phyloP scores from a whole-genome alignment of 2,113 vertebrate genomes.

The Talpa occidentalis region DNA sequence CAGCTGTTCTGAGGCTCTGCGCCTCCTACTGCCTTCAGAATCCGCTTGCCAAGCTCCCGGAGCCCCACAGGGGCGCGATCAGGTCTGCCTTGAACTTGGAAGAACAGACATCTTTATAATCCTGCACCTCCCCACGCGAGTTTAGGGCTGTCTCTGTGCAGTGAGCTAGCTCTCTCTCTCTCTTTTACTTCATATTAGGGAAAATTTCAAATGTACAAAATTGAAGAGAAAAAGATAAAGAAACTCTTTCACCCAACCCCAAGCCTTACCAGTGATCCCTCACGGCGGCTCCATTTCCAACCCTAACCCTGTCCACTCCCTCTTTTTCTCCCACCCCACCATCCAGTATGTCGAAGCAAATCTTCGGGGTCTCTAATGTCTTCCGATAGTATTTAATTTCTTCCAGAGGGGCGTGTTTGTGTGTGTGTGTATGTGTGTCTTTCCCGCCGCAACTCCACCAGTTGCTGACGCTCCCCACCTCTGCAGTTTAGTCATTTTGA shows the following conservation, averaged over 20 bases:
- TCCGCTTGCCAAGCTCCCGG: background rate
- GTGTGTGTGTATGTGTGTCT: background rate
- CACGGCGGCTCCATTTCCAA: accelerated
- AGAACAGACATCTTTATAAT: background rate
- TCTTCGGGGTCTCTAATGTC: background rate
- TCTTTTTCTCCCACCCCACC: background rate
- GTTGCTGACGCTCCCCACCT: accelerated
- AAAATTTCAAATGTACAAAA: background rate
- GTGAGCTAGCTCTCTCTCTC: background rate
- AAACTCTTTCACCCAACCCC: background rate
- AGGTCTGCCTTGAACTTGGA: background rate
- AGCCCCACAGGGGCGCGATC: background rate
- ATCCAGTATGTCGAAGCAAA: no score
- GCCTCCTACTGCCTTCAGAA: background rate
- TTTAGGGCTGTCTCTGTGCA: background rate
- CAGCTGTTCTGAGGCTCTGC: background rate
- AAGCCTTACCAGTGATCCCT: background rate
- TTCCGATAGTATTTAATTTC: background rate
- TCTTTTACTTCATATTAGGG: background rate
- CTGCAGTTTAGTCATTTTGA: background rate
- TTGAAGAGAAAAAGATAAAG: background rate
- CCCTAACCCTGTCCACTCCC: accelerated
- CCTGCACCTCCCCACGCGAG: background rate
- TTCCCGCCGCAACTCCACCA: background rate
- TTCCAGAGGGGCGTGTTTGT: background rate